phyloP scores from a whole-genome alignment of 2,797 vertebrate genomes.

The Choloepus didactylus region DNA sequence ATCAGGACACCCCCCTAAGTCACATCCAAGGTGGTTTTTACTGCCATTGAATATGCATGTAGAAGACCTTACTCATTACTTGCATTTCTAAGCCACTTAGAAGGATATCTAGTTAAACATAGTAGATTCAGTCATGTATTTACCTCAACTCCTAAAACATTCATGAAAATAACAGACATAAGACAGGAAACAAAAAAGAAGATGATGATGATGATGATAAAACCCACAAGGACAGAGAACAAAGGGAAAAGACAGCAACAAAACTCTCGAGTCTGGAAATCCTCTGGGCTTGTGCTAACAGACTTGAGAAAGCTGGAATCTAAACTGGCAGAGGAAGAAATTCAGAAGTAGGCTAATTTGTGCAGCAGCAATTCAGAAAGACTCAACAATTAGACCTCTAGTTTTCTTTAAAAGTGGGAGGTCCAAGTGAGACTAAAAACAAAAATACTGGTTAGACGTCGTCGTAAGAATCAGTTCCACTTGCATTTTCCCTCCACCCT shows the following conservation, averaged over 20 bases:
- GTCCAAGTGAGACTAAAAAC: background rate
- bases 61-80: background rate
- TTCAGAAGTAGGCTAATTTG: background rate
- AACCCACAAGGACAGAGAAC: background rate
- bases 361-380: background rate
- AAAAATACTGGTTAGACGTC: background rate
- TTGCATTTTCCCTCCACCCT: background rate
- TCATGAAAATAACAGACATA: background rate
- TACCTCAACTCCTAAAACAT: background rate
- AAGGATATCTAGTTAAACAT: background rate
- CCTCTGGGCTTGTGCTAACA: background rate
- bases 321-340: background rate
- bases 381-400: background rate
- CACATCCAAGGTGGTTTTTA: background rate
- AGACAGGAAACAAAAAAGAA: background rate
- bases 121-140: background rate
- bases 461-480: background rate
- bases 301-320: background rate
- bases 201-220: background rate
- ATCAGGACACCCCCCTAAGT: background rate
- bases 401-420: background rate
- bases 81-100: background rate
- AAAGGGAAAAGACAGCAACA: slow-evolving; percentile 15
- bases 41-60: background rate
- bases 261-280: background rate